A percentile compares a stretch with the other conserved stretches of the same genome.
These are phyloP conservation scores for Cheilosia vulpina DNA, from an alignment of 2,888 invertebrate genomes.

Conservation along the genomic window DNA sequence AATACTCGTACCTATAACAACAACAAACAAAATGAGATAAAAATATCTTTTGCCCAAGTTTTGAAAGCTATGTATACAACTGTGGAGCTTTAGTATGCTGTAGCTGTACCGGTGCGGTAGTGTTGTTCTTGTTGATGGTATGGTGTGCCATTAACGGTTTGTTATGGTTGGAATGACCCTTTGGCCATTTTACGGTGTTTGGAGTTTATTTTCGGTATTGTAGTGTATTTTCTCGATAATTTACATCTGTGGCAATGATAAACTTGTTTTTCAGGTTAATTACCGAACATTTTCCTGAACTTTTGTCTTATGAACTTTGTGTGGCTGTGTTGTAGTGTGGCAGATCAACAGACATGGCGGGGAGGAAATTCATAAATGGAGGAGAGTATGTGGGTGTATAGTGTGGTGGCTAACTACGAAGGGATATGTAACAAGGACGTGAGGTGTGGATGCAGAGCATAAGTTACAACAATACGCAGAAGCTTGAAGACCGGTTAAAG, in stretches of 20 bases:
- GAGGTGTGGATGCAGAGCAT: too few species aligned
- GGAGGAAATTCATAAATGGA: background rate
- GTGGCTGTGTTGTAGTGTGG: background rate
- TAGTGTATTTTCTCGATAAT: slow-evolving; percentile 73
- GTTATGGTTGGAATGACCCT: slow-evolving; percentile 65
- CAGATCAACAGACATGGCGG: background rate
- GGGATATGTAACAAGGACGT: background rate
- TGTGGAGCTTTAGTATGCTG: slow-evolving; percentile 13
- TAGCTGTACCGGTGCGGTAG: slow-evolving; percentile 7
- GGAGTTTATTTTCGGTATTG: slow-evolving; percentile 49
- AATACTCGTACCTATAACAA: background rate
- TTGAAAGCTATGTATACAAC: slow-evolving; percentile 26
- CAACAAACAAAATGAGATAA: slow-evolving; percentile 54
- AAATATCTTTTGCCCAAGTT: slow-evolving; percentile 69
- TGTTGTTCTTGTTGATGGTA: slow-evolving; percentile 28
- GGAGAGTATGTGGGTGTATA: background rate
- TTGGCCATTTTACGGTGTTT: slow-evolving; percentile 54
- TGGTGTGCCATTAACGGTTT: slow-evolving; percentile 48
- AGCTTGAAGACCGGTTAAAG: too few species aligned
- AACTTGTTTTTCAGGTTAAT: slow-evolving; percentile 76
- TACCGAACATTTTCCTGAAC: slow-evolving; percentile 64
- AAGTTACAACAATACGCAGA: too few species aligned
- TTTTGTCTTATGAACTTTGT: slow-evolving; percentile 24
- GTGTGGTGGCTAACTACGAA: background rate
- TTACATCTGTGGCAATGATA: slow-evolving; percentile 76